Base-by-base conservation (phyloP, 2,797 vertebrate genomes). In the Macropodus opercularis region DNA sequence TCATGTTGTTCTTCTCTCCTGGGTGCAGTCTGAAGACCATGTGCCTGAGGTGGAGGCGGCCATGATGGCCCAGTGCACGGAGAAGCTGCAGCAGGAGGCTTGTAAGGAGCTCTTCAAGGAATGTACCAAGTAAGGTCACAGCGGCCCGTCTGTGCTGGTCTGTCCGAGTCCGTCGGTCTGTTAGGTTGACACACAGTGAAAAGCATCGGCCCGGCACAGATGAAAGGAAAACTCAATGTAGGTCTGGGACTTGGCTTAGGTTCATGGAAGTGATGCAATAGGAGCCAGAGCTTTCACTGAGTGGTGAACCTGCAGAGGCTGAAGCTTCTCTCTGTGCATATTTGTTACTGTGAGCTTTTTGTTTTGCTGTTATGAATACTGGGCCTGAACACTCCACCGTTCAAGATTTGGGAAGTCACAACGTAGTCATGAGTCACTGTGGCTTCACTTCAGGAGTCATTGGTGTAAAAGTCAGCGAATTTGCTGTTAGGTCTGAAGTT, bases 81-180 rank as follows among this genome's bases (percentile, higher is more conserved):
- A 96, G 79, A 83, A 85, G 61, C 90, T 98, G 80, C 93, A 96
- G 72, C 88, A 95, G 69, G 95, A 95, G 2, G 92, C 96, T 78
- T 95, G 92, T 85, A 98, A 99, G 81, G 97, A 99, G 72, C 95
- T 99, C 75, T 98, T 98, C 90, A 95, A 96, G 85, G 95, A 98
- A 76, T 95, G 93, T 65, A 96, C 95, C 87, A 97, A 94, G 97
- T 98, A 87, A 93, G 94, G 32, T 2, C 34, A 6, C 22, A n/a
- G 36, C 21, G 17, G 29, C 14, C 11, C 13, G 4, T 17, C 8
- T 19, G 32, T 2, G 43, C 22, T 35, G 12, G 6, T 43, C 15
- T 35, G 10, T 17, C 11, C 6, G 9, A 10, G 2, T 29, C 26
- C 8, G 26, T 29, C 11, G 27, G 2, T 26, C 17, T 11, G 12